Evolutionary conservation across 1,140 invertebrate species (phyloP).

Genomic region (Trissolcus basalis): DNA sequence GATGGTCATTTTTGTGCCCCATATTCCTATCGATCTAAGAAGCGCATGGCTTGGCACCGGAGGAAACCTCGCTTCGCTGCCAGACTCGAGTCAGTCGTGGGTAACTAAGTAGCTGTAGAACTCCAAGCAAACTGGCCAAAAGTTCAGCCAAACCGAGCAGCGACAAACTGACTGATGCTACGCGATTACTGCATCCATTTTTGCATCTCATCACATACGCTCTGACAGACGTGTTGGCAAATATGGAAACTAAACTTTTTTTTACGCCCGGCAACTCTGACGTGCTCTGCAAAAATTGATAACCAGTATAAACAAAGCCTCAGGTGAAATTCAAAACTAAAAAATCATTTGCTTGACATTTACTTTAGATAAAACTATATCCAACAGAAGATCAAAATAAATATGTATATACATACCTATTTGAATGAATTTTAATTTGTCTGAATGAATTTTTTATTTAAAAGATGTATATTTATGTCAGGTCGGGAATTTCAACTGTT

Average conservation of each 20-base stretch:
- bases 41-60: slow-evolving; percentile 10
- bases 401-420: too few relatives aligned
- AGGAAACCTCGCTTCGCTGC: slow-evolving; percentile 20
- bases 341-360: too few relatives aligned
- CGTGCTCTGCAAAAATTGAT: too few relatives aligned
- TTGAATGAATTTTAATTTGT: too few relatives aligned
- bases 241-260: neutral
- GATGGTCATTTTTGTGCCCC: slow-evolving; percentile 23
- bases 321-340: too few relatives aligned
- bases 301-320: too few relatives aligned
- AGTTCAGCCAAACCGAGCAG: slow-evolving; percentile 31
- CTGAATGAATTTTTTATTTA: too few relatives aligned
- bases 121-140: slow-evolving; percentile 30
- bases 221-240: slow-evolving; percentile 10
- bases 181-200: slow-evolving; percentile 16
- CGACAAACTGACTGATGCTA: slow-evolving; percentile 42
- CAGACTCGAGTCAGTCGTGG: slow-evolving; percentile 35
- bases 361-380: too few relatives aligned
- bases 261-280: neutral
- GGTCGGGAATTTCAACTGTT: too few relatives aligned
- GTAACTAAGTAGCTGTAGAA: slow-evolving; percentile 51
- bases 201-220: slow-evolving; percentile 25
- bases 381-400: too few relatives aligned
- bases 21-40: slow-evolving; percentile 27
- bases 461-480: too few relatives aligned